phyloP scores from a whole-genome alignment of 2,888 invertebrate species.

The Marasmarcha lunaedactyla region DNA sequence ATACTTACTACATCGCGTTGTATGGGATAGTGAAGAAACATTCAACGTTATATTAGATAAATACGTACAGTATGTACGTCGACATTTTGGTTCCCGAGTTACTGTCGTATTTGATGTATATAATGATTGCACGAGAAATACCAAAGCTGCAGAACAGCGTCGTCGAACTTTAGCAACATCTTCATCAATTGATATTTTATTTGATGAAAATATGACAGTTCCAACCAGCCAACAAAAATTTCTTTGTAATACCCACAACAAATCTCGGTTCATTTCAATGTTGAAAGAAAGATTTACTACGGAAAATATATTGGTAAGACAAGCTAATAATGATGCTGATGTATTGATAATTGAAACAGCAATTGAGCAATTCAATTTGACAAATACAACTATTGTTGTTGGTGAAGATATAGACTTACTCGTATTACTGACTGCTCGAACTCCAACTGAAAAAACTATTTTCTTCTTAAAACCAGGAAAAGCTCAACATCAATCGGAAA shows the following conservation, averaged over 20 bases:
- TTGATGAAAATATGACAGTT: too few relatives aligned
- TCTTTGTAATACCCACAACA: constrained; percentile 24
- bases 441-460: constrained; percentile 15
- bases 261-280: constrained; percentile 27
- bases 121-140: too few relatives aligned
- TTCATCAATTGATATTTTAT: too few relatives aligned
- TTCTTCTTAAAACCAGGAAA: constrained; percentile 15
- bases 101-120: too few relatives aligned
- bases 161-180: too few relatives aligned
- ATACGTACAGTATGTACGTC: too few relatives aligned
- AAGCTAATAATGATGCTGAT: constrained; percentile 21
- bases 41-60: too few relatives aligned
- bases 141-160: too few relatives aligned
- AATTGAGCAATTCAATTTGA: constrained; percentile 11
- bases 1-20: too few relatives aligned
- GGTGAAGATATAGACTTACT: constrained; percentile 14
- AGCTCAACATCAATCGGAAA: constrained; percentile 13
- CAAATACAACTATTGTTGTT: constrained; percentile 12
- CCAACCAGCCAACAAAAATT: constrained; percentile 18
- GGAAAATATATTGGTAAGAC: constrained; percentile 23
- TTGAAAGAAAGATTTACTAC: too few relatives aligned
- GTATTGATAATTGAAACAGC: constrained; percentile 14
- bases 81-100: too few relatives aligned
- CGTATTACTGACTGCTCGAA: constrained; percentile 16
- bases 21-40: too few relatives aligned